Evolutionary conservation across 2,113 vertebrate genomes (phyloP), one percentile per base, ranked within the genome.

Genomic region (Xiphophorus maculatus): DNA sequence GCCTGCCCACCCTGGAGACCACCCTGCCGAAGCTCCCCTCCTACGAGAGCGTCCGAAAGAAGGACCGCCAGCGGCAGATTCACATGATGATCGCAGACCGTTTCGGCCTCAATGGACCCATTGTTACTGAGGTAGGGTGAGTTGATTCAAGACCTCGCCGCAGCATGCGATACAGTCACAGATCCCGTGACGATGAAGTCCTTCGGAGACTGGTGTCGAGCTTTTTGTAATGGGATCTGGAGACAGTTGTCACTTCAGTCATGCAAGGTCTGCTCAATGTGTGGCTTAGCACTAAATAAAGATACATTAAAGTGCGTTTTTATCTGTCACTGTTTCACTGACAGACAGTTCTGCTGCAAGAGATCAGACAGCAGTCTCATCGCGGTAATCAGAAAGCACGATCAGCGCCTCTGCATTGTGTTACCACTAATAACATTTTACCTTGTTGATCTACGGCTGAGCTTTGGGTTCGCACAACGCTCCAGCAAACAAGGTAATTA

Each of bases 21-120:
- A 88, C 93, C 82, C 63, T 92, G 71, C 93, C 94, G 19, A 90
- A 60, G 37, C 83, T 96, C 74, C 95, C 95, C 0, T 95, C 95
- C 84, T 96, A 95, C 0, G 95, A 96, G 83, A 96, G 95, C 0
- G 94, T 96, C 74, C 84, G 90, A 40, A 96, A 96, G 84, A 96
- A 96, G 83, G 95, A 95, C 89, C 87, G 89, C 61, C 95, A 96
- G 88, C 94, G 93, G 77, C 95, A 96, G 80, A 96, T 95, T 90
- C 95, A 96, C 70, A 94, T 94, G 93, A 94, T 96, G 94, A 96
- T 93, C 1, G 95, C 95, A 0, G 91, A 95, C 81, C 88, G 93
- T 76, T 96, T 95, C 1, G 93, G 96, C 70, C 94, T 97, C 76
- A 95, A 93, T 90, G 93, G 89, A 78, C 89, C 95, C 30, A 82